Evolutionary conservation across 2,113 vertebrate species (phyloP).

Genomic region (Zosterops borbonicus): DNA sequence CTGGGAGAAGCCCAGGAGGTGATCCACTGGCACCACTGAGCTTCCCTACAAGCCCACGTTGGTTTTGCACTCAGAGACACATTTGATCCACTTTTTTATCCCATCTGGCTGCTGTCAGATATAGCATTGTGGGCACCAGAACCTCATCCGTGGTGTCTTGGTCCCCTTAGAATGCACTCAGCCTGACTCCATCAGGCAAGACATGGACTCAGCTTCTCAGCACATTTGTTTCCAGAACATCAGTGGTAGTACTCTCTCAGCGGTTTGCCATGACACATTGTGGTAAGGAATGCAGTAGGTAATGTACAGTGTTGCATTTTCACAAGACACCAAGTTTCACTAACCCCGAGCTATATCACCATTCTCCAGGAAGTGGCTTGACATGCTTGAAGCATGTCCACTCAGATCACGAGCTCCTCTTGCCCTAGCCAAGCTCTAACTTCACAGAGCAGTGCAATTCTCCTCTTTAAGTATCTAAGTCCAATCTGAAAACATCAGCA

Average conservation of each 20-base stretch:
- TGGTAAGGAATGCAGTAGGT: background rate
- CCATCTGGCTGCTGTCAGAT: background rate
- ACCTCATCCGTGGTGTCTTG: background rate
- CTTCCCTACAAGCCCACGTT: background rate
- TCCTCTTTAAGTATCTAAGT: background rate
- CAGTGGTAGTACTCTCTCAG: background rate
- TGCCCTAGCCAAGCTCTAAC: background rate
- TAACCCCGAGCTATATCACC: accelerated
- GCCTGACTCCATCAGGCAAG: background rate
- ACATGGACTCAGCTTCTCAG: background rate
- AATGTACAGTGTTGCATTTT: background rate
- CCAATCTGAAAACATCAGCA: background rate
- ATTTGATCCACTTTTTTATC: background rate
- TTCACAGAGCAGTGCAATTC: background rate
- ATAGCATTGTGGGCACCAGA: background rate
- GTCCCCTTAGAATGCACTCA: background rate
- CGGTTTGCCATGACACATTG: accelerated
- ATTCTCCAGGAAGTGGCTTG: background rate
- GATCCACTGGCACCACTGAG: background rate
- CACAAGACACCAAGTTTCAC: background rate
- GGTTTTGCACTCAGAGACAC: background rate
- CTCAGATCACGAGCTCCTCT: background rate
- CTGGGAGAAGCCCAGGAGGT: background rate
- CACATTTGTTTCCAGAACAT: background rate
- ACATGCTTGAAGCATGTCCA: accelerated